Evolutionary conservation across 2,888 invertebrate species (phyloP).

Genomic region (Crematogaster levior): DNA sequence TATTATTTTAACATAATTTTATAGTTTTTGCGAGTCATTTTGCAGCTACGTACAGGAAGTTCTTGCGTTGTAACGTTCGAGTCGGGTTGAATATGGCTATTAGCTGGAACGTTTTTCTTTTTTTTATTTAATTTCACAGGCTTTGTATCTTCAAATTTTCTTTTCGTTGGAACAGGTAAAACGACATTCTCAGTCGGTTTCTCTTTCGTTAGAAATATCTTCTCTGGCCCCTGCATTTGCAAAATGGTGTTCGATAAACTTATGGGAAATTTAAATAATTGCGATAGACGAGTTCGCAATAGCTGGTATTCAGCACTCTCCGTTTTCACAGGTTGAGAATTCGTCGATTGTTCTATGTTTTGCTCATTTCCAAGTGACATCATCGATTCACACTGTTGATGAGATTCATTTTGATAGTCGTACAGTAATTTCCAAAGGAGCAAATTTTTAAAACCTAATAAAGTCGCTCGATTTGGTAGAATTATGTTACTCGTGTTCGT

Average conservation of each 20-base stretch:
- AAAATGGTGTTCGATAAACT: constrained; percentile 75
- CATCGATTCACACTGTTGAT: not conserved
- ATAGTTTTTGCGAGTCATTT: not conserved
- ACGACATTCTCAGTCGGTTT: not conserved
- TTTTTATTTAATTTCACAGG: not conserved
- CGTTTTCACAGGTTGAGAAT: not conserved
- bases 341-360: not conserved
- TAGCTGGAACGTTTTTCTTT: not conserved
- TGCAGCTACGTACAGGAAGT: not conserved
- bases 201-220: not conserved
- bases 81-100: not conserved
- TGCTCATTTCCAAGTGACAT: not conserved
- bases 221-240: constrained; percentile 53
- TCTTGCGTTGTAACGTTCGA: not conserved
- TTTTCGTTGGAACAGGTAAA: not conserved
- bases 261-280: constrained; percentile 81
- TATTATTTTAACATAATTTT: not conserved
- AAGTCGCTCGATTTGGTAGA: constrained; percentile 67
- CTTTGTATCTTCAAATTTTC: not conserved
- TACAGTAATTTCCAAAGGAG: constrained; percentile 53
- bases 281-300: constrained; percentile 76
- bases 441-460: constrained; percentile 71
- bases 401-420: constrained; percentile 4
- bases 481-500: constrained; percentile 4
- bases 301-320: constrained; percentile 42